Conservation (phyloP, 2,113 vertebrate species). For the Cardinalis cardinalis region DNA sequence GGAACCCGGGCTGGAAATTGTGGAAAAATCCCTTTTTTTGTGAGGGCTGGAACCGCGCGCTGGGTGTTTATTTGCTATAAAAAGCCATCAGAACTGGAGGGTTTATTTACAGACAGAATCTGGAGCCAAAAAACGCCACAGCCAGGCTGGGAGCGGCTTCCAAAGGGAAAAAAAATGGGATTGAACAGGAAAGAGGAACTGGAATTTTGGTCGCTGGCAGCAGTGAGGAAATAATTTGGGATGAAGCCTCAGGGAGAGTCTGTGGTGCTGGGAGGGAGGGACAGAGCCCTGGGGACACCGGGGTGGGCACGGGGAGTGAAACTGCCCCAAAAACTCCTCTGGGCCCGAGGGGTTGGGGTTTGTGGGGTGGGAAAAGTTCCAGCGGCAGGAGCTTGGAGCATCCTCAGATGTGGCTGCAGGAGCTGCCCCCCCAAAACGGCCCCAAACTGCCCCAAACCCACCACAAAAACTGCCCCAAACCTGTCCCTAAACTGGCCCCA, state of each 20-base stretch:
- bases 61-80: background rate
- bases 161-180: background rate
- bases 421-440: background rate
- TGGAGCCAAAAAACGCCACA: background rate
- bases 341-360: background rate
- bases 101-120: background rate
- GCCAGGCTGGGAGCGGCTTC: background rate
- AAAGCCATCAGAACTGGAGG: accelerated
- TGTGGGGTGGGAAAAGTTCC: background rate
- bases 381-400: background rate
- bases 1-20: accelerated
- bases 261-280: too few species aligned
- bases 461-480: background rate
- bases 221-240: accelerated
- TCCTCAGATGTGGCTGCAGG: background rate
- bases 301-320: accelerated
- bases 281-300: background rate
- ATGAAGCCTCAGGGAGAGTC: background rate
- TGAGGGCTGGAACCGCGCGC: background rate
- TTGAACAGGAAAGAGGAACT: background rate
- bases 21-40: background rate
- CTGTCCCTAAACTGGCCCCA: too few species aligned
- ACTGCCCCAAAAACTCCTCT: background rate
- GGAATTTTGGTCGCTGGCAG: background rate
- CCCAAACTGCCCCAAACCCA: too few species aligned